Evolutionary conservation across 2,888 invertebrate genomes (phyloP), one percentile per base, ranked within the genome.

Genomic region (Xestia rhomboidea): DNA sequence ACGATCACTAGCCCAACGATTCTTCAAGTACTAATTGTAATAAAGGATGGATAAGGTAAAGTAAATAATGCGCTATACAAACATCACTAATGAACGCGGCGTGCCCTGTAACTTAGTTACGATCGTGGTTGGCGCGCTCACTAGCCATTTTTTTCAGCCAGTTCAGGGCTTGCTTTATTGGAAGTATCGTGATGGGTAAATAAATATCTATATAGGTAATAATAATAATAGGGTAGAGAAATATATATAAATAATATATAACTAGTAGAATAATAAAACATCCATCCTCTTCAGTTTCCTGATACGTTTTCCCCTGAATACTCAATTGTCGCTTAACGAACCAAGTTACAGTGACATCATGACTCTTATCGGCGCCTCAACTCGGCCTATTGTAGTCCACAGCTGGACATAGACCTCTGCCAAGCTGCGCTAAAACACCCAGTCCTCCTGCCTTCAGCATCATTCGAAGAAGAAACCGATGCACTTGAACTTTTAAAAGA

Each of bases 21-120:
- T 54, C n/a, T 21, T 21, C 6, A 46, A 46, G 46, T 21, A 54
- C n/a, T 54, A 10, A 5, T 57, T 57, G 15, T 57, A 27, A 6
- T 24, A 15, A 24, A 38, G 24, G 2, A 13, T 38, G 24, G 38
- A 2, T 63, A 24, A 38, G 24, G 6, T 38, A 34, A 62, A 62
- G 62, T 62, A n/a, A 63, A 38, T 63, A 63, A 63, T 63, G 63
- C n/a, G 63, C 41, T 63, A n/a, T 41, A 63, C 38, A 63, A 63
- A 63, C 38, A 63, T 63, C 63, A 38, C 13, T 63, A 41, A 63
- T 38, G 38, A 63, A 63, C 63, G 63, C n/a, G 63, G 38, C 63
- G 63, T 38, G 15, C 13, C 24, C 38, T 38, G 38, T 63, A 63
- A n/a, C n/a, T 63, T 38, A 41, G 63, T 38, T 63, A 63, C 15